phyloP scores from a whole-genome alignment of 2,888 invertebrate genomes.

The Drosophila neonasuta region DNA sequence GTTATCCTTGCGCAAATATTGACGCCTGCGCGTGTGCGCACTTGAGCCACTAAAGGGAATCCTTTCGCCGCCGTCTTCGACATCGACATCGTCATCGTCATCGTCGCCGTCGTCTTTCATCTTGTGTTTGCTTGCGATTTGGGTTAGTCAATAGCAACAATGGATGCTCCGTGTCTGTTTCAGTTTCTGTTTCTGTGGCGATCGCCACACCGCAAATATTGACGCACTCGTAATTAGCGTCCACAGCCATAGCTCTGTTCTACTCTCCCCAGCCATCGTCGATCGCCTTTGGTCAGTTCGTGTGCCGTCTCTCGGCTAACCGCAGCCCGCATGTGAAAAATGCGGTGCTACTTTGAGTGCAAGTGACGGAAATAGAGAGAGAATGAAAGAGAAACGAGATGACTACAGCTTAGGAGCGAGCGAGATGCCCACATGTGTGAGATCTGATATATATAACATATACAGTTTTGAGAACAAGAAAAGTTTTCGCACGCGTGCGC shows the following conservation, averaged over 20 bases:
- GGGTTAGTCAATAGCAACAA: conserved; percentile 60
- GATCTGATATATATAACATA: conserved; percentile 10
- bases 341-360: conserved; percentile 32
- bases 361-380: conserved; percentile 5
- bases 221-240: conserved; percentile 59
- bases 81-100: conserved; percentile 15
- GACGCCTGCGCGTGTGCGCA: conserved; percentile 69
- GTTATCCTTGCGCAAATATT: conserved; percentile 74
- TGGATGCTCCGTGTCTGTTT: conserved; percentile 44
- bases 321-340: conserved; percentile 66
- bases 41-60: conserved; percentile 60
- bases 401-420: neutral
- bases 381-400: neutral
- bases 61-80: conserved; percentile 55
- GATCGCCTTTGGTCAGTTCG: conserved; percentile 46
- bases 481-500: conserved; percentile 35
- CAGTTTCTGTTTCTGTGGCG: conserved; percentile 32
- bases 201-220: conserved; percentile 56
- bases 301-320: conserved; percentile 58
- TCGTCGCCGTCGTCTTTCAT: conserved; percentile 53
- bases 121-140: conserved; percentile 53
- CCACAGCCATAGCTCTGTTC: conserved; percentile 3
- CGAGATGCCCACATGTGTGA: conserved; percentile 16
- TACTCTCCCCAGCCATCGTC: neutral
- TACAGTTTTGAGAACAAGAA: conserved; percentile 4